Conservation (phyloP, 2,113 vertebrate genomes). For the Phoenicopterus ruber region DNA sequence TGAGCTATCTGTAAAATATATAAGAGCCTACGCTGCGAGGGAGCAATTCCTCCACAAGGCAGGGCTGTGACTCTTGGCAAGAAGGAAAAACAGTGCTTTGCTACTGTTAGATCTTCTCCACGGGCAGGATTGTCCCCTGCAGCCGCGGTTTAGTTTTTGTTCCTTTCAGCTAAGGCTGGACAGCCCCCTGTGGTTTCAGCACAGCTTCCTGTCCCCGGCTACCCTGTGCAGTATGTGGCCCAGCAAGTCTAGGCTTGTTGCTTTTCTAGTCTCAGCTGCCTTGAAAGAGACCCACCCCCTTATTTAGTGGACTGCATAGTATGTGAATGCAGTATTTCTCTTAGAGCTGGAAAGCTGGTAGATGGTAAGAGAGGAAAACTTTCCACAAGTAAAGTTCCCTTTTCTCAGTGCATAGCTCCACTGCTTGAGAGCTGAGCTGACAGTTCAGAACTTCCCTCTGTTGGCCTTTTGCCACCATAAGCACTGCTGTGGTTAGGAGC, state of each 20-base stretch:
- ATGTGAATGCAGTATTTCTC: neutral
- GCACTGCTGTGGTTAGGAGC: neutral
- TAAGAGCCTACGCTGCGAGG: neutral
- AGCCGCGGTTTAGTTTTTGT: neutral
- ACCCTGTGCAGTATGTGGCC: neutral
- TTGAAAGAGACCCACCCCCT: neutral
- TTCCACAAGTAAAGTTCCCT: neutral
- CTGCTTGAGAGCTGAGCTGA: neutral
- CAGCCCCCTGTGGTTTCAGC: neutral
- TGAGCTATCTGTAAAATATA: neutral
- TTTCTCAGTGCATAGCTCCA: neutral
- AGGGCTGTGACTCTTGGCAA: neutral
- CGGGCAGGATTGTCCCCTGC: neutral
- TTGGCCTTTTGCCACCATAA: constrained; percentile 1
- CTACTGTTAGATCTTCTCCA: neutral
- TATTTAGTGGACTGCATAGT: neutral
- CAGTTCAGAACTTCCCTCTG: neutral
- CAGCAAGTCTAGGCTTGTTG: neutral
- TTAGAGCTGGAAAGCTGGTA: neutral
- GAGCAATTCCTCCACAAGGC: neutral
- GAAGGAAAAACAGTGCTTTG: neutral
- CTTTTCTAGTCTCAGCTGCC: neutral
- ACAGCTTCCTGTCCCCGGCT: neutral
- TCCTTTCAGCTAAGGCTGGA: neutral
- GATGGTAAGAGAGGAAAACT: neutral